A percentile compares a stretch with the other conserved stretches of the same genome.
Conservation (phyloP, 2,113 vertebrate genomes). For the Cavia porcellus region DNA sequence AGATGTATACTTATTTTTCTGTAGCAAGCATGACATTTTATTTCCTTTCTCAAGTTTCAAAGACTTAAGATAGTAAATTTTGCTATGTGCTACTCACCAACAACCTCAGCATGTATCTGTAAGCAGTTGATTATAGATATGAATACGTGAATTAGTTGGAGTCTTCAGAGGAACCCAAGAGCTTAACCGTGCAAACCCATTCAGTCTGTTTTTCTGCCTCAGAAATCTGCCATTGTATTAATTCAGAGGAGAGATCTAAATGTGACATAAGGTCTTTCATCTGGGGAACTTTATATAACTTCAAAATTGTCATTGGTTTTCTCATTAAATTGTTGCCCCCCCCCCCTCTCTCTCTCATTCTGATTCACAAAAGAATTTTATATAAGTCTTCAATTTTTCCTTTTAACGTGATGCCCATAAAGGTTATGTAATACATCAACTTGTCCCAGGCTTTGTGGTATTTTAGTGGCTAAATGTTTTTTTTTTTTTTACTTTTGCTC, state of each 20-base stretch:
- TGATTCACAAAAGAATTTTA: not conserved
- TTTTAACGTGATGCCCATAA: not conserved
- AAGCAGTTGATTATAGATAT: not conserved
- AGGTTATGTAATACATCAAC: not conserved
- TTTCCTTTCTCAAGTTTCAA: conserved; percentile 27
- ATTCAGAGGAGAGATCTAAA: not conserved
- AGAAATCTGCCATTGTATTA: not conserved
- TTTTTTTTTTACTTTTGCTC: not conserved
- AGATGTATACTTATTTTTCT: not conserved
- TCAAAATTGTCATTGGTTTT: not conserved
- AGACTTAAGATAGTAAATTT: not conserved
- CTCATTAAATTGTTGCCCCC: not conserved
- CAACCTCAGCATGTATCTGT: not conserved
- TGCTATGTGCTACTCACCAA: not conserved
- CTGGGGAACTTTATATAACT: not conserved
- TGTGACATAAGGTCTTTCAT: not conserved
- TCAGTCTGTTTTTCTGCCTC: not conserved
- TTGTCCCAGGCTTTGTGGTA: not conserved
- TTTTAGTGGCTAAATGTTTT: not conserved
- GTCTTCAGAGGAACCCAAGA: not conserved
- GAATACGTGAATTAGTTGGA: not conserved
- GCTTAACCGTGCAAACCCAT: not conserved
- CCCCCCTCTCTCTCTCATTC: not conserved
- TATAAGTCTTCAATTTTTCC: not conserved
- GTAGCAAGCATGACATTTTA: not conserved